Percentiles rank a stretch among this genome's conserved stretches.
These are phyloP conservation scores for Carposina sasakii DNA, from an alignment of 1,140 invertebrate species.

Conservation along the genomic window DNA sequence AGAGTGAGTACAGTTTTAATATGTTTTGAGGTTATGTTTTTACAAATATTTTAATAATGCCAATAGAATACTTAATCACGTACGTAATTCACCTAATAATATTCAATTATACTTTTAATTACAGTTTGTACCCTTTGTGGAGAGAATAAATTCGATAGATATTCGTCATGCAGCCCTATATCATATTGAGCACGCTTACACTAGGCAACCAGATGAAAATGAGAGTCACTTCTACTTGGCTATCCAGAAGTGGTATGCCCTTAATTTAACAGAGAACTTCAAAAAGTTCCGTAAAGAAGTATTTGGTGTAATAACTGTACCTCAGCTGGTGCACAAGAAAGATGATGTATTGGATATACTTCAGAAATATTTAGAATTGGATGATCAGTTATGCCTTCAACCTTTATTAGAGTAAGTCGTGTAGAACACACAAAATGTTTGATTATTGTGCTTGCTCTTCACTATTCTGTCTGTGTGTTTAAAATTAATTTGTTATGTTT, in stretches of 20 bases:
- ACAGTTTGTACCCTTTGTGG: conserved; percentile 90
- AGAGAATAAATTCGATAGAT: conserved; percentile 87
- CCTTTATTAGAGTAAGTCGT: conserved; percentile 86
- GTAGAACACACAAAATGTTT: background rate
- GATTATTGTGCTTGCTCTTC: background rate
- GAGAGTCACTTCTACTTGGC: conserved; percentile 86
- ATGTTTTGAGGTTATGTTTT: conserved; percentile 27
- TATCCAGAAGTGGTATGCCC: conserved; percentile 88
- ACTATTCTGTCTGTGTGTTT: conserved; percentile 2
- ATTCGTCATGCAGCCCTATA: conserved; percentile 82
- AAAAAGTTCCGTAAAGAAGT: conserved; percentile 82
- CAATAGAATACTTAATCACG: conserved; percentile 1
- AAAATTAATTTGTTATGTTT: conserved; percentile 40
- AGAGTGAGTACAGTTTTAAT: conserved; percentile 76
- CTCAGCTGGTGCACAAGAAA: conserved; percentile 86
- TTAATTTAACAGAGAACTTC: conserved; percentile 90
- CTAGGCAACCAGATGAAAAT: conserved; percentile 77
- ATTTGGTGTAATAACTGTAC: conserved; percentile 81
- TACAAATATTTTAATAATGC: background rate
- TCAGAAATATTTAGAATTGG: conserved; percentile 80
- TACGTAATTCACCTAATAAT: conserved; percentile 8
- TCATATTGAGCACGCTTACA: conserved; percentile 78
- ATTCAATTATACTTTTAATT: conserved; percentile 48
- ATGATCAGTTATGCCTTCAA: conserved; percentile 82
- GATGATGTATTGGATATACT: conserved; percentile 82